Evolutionary conservation across 2,113 vertebrate species (phyloP).

Genomic region (Salvelinus sp.): DNA sequence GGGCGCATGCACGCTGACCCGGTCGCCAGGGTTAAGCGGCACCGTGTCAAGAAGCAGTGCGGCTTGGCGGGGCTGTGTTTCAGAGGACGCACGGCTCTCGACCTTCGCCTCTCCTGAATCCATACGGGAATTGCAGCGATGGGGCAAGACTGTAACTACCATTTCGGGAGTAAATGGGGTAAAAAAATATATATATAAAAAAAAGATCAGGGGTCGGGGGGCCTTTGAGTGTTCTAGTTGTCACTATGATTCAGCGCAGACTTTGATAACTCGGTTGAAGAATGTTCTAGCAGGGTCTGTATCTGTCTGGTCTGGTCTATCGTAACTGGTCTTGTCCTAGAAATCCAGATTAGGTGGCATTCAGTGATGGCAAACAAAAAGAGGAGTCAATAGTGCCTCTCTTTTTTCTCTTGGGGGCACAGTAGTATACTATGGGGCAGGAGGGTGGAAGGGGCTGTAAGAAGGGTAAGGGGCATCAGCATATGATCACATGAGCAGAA

Average conservation of each 20-base stretch:
- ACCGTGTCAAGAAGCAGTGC: too few relatives aligned
- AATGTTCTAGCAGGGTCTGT: not conserved
- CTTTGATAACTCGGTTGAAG: not conserved
- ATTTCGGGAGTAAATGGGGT: too few relatives aligned
- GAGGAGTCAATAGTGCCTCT: too few relatives aligned
- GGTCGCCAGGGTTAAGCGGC: too few relatives aligned
- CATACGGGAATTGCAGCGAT: too few relatives aligned
- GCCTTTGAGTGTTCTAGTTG: not conserved
- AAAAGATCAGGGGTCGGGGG: not conserved
- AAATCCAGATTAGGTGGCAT: not conserved
- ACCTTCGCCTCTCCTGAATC: too few relatives aligned
- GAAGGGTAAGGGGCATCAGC: not conserved
- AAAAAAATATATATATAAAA: too few relatives aligned
- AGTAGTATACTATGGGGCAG: not conserved
- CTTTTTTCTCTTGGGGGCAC: not conserved
- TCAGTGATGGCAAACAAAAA: not conserved
- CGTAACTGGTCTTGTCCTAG: not conserved
- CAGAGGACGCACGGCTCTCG: not conserved
- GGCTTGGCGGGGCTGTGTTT: not conserved
- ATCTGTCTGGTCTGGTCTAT: too few relatives aligned
- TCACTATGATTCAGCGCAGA: not conserved
- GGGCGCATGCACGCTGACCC: too few relatives aligned
- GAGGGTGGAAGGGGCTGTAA: not conserved
- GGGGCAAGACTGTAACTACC: too few relatives aligned
- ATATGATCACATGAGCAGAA: not conserved